phyloP scores from a whole-genome alignment of 2,888 invertebrate species.

The Sinelater perroti region DNA sequence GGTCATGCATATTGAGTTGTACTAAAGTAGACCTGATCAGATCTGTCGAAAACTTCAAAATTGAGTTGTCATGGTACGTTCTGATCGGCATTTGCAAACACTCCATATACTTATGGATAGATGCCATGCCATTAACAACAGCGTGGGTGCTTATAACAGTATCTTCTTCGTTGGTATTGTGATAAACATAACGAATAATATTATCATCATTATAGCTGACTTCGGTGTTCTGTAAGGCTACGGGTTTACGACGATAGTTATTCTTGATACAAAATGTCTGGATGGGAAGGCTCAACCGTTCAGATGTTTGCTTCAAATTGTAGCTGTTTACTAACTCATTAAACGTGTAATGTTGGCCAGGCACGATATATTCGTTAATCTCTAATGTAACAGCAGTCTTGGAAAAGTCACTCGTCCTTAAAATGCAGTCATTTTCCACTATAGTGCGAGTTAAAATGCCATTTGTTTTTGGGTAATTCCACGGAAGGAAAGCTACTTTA shows the following conservation, averaged over 20 bases:
- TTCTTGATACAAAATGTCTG: constrained; percentile 55
- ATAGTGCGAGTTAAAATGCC: constrained; percentile 61
- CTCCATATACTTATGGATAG: constrained; percentile 55
- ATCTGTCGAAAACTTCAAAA: constrained; percentile 55
- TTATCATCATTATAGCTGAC: constrained; percentile 51
- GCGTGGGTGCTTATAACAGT: constrained; percentile 46
- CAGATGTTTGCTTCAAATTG: constrained; percentile 57
- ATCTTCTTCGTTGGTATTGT: constrained; percentile 43
- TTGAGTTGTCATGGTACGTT: constrained; percentile 50
- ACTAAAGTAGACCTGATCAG: constrained; percentile 55
- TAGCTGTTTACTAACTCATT: constrained; percentile 65
- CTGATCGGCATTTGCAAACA: constrained; percentile 49
- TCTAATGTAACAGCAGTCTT: constrained; percentile 67
- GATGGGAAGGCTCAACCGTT: constrained; percentile 51
- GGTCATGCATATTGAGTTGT: constrained; percentile 52
- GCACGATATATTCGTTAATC: constrained; percentile 74
- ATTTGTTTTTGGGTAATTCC: constrained; percentile 72
- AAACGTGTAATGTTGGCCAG: constrained; percentile 66
- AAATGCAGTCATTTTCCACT: constrained; percentile 72
- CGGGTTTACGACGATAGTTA: constrained; percentile 49
- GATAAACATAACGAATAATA: constrained; percentile 49
- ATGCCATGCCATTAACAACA: constrained; percentile 48
- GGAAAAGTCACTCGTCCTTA: constrained; percentile 64
- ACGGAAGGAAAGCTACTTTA: constrained; percentile 67
- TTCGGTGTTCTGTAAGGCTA: constrained; percentile 55